Conservation (phyloP, 2,888 invertebrate species). For the Caenorhabditis virilis region DNA sequence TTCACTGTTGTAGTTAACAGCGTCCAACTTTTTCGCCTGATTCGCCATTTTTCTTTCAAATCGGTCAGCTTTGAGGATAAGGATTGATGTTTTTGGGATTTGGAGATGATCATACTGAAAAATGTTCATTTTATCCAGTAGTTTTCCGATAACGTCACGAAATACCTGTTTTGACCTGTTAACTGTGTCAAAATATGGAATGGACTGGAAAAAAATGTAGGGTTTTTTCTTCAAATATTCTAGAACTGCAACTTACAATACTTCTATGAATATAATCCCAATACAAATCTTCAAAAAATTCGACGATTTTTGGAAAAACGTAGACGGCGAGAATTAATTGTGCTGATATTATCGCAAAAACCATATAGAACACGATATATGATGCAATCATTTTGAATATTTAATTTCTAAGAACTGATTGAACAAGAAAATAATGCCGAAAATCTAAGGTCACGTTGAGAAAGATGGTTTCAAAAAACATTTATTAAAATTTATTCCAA, state of each 20-base stretch:
- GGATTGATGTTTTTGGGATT: conserved; percentile 13
- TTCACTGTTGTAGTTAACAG: conserved; percentile 16
- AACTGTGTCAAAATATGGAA: neutral
- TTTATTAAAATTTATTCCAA: neutral
- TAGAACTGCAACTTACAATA: neutral
- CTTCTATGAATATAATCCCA: conserved; percentile 25
- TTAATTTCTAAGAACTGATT: neutral
- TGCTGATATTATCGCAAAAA: conserved; percentile 6
- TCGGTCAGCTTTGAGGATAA: conserved; percentile 15
- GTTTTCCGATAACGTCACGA: too few relatives aligned
- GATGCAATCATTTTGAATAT: conserved; percentile 15
- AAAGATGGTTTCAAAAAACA: too few relatives aligned
- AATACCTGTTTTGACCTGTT: neutral
- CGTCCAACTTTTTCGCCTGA: neutral
- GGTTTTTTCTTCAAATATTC: too few relatives aligned
- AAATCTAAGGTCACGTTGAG: too few relatives aligned
- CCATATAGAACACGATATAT: conserved; percentile 10
- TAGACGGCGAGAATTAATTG: conserved; percentile 23
- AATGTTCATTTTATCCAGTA: too few relatives aligned
- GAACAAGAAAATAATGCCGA: too few relatives aligned
- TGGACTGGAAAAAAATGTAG: neutral
- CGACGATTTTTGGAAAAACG: conserved; percentile 22
- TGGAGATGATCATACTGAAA: neutral
- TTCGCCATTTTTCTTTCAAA: conserved; percentile 3
- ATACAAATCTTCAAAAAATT: conserved; percentile 16